Percentiles rank a stretch among this genome's conserved stretches.
Evolutionary conservation across 2,113 vertebrate species (phyloP).

Genomic region (Leucosticte australis): DNA sequence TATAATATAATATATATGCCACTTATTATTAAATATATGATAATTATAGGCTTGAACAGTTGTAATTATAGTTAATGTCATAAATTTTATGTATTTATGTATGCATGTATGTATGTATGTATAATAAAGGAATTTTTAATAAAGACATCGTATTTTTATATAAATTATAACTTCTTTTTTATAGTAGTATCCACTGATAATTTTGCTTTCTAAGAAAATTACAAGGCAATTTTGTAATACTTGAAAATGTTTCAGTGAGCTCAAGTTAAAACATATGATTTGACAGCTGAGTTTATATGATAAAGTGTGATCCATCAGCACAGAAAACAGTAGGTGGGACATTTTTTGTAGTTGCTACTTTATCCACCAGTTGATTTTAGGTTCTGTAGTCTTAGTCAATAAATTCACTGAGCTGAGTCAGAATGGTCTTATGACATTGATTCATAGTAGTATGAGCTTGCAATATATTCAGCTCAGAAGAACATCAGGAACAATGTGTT

Average conservation of each 20-base stretch:
- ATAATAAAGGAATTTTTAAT: not conserved
- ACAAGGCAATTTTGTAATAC: not conserved
- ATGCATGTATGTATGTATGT: not conserved
- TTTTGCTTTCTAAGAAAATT: not conserved
- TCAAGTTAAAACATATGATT: not conserved
- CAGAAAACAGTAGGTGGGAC: not conserved
- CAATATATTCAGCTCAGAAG: not conserved
- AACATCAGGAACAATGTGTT: not conserved
- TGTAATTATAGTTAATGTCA: not conserved
- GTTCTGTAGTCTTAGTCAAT: not conserved
- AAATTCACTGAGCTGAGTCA: constrained; percentile 31
- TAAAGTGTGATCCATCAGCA: not conserved
- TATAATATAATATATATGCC: not conserved
- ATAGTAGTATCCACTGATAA: not conserved
- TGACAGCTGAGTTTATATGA: not conserved
- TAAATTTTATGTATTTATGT: not conserved
- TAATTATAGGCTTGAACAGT: not conserved
- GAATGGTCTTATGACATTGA: constrained; percentile 38
- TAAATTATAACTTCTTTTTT: not conserved
- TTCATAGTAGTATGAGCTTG: constrained; percentile 9
- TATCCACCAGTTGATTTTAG: not conserved
- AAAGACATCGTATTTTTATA: not conserved
- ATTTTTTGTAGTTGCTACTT: not conserved
- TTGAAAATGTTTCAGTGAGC: not conserved
- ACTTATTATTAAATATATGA: not conserved